Conservation (phyloP, 2,113 vertebrate species). For the Corydoras maculifer region DNA sequence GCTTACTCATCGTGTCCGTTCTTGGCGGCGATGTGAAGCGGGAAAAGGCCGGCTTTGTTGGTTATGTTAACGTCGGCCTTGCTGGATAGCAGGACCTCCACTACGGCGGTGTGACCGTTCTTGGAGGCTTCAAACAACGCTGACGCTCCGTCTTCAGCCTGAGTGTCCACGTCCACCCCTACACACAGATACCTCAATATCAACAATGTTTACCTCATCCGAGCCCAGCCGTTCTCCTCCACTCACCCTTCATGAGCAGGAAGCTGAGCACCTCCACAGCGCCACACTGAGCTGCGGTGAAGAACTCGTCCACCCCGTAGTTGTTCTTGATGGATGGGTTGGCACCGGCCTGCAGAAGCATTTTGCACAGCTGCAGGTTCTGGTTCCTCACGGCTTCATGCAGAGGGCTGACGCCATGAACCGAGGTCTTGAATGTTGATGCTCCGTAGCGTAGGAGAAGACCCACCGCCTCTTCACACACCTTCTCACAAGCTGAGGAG, state of each 20-base stretch:
- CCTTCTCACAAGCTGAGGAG: slow-evolving; percentile 78
- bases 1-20: slow-evolving; percentile 57
- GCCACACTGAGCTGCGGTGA: slow-evolving; percentile 84
- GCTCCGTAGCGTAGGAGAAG: slow-evolving; percentile 69
- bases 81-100: slow-evolving; percentile 71
- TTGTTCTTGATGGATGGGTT: slow-evolving; percentile 73
- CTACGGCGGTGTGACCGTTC: slow-evolving; percentile 67
- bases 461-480: slow-evolving; percentile 65
- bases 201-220: too few species aligned
- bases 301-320: slow-evolving; percentile 82
- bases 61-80: slow-evolving; percentile 72
- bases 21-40: slow-evolving; percentile 77
- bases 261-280: slow-evolving; percentile 72
- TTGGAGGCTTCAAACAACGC: slow-evolving; percentile 81
- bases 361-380: slow-evolving; percentile 80
- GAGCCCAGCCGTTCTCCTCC: too few species aligned
- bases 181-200: too few species aligned
- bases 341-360: slow-evolving; percentile 78
- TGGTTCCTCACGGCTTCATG: slow-evolving; percentile 79
- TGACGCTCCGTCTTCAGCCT: slow-evolving; percentile 73
- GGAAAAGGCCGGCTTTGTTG: slow-evolving; percentile 70
- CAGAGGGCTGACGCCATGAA: slow-evolving; percentile 80
- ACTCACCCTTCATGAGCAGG: slow-evolving; percentile 67
- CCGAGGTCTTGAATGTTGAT: slow-evolving; percentile 70
- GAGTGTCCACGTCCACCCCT: slow-evolving; percentile 80